phyloP scores from a whole-genome alignment of 1,140 invertebrate species.

The Latrodectus geometricus region DNA sequence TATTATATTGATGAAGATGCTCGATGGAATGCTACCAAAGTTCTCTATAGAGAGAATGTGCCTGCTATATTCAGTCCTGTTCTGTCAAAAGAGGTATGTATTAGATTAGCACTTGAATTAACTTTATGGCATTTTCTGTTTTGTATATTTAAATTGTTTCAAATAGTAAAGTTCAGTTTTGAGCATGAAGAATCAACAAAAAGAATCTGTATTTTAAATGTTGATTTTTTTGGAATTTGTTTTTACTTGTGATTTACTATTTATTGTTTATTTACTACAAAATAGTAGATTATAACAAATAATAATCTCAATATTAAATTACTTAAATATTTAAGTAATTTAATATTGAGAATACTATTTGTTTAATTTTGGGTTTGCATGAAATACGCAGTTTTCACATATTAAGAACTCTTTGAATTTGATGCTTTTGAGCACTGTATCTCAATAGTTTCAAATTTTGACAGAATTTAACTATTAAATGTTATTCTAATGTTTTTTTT shows the following conservation, averaged over 20 bases:
- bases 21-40: constrained; percentile 20
- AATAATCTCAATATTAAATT: too few relatives aligned
- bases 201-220: neutral
- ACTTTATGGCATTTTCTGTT: neutral
- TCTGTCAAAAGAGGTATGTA: constrained; percentile 14
- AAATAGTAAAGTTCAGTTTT: neutral
- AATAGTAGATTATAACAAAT: too few relatives aligned
- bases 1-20: constrained; percentile 42
- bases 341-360: too few relatives aligned
- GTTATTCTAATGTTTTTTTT: too few relatives aligned
- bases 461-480: too few relatives aligned
- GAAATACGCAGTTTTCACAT: too few relatives aligned
- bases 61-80: constrained; percentile 41
- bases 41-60: constrained; percentile 29
- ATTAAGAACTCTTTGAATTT: too few relatives aligned
- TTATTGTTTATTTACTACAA: neutral
- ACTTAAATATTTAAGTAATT: too few relatives aligned
- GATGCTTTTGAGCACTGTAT: too few relatives aligned
- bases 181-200: neutral
- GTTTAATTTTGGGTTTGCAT: too few relatives aligned
- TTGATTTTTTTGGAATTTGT: neutral
- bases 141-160: neutral
- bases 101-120: neutral
- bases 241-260: neutral
- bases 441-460: too few relatives aligned